Conservation (phyloP, 2,113 vertebrate species). For the Sebastes schlegelii region DNA sequence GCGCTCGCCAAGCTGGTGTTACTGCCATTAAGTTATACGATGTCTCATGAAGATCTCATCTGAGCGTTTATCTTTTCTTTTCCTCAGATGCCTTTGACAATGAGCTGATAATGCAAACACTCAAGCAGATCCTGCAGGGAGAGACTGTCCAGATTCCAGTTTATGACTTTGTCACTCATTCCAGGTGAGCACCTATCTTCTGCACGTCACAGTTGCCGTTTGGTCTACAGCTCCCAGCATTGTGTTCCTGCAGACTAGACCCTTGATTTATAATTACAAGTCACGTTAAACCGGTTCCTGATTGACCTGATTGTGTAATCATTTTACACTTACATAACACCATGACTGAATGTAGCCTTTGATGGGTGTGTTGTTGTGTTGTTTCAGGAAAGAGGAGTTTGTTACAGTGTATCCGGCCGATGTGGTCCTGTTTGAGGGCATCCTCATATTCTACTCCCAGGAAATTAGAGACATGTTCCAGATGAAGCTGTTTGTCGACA, state of each 20-base stretch:
- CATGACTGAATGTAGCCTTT: neutral
- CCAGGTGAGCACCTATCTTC: conserved; percentile 85
- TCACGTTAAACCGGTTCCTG: neutral
- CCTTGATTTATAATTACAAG: neutral
- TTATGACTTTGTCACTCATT: conserved; percentile 97
- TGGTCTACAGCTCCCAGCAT: neutral
- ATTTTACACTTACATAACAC: neutral
- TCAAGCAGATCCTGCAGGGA: conserved; percentile 91
- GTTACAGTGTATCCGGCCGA: conserved; percentile 95
- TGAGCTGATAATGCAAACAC: conserved; percentile 93
- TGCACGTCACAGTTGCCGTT: neutral
- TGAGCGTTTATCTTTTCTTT: neutral
- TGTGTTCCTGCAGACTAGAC: neutral
- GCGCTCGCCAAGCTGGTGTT: neutral
- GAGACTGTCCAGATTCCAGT: conserved; percentile 96
- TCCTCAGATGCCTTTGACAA: conserved; percentile 96
- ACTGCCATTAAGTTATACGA: neutral
- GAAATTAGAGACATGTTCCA: conserved; percentile 97
- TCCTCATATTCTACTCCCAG: conserved; percentile 97
- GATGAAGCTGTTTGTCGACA: conserved; percentile 99
- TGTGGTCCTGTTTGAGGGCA: conserved; percentile 97
- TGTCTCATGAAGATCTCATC: neutral
- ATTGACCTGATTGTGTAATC: neutral
- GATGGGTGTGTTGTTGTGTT: conserved; percentile 16
- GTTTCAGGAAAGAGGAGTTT: conserved; percentile 93